Evolutionary conservation across 2,797 vertebrate species (phyloP).

Genomic region (Thalassophryne amazonica): DNA sequence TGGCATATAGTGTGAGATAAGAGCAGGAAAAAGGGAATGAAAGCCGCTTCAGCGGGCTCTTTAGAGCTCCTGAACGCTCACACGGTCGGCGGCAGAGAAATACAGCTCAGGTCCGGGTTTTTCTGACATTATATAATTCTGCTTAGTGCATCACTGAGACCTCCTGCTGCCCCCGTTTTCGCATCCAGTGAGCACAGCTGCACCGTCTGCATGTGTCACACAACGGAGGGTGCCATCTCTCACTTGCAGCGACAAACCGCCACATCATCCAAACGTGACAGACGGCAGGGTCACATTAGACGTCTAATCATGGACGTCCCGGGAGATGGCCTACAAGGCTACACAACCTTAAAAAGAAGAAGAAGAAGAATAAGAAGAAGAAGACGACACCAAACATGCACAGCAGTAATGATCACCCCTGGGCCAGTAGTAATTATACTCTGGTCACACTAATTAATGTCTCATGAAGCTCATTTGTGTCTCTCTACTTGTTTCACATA

Average conservation of each 20-base stretch:
- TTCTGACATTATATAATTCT: slow-evolving; percentile 27
- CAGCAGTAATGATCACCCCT: slow-evolving; percentile 50
- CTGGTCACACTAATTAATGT: slow-evolving; percentile 64
- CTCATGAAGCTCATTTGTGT: slow-evolving; percentile 25
- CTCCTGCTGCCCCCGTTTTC: slow-evolving; percentile 17
- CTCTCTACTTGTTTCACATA: slow-evolving; percentile 27
- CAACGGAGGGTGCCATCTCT: slow-evolving; percentile 7
- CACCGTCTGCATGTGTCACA: slow-evolving; percentile 4
- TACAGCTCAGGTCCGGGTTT: background rate
- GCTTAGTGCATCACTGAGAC: slow-evolving; percentile 13
- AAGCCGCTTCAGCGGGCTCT: slow-evolving; percentile 26
- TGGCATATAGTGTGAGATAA: slow-evolving; percentile 9
- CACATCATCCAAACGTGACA: slow-evolving; percentile 1
- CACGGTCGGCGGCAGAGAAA: slow-evolving; percentile 4
- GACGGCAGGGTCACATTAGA: slow-evolving; percentile 20
- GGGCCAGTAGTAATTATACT: slow-evolving; percentile 60
- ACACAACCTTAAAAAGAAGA: background rate
- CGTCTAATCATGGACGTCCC: slow-evolving; percentile 34
- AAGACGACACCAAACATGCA: slow-evolving; percentile 2
- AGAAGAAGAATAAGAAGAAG: too few relatives aligned
- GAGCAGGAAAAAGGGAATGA: slow-evolving; percentile 4
- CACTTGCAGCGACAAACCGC: slow-evolving; percentile 11
- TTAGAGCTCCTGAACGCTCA: slow-evolving; percentile 19
- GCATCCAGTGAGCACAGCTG: slow-evolving; percentile 7
- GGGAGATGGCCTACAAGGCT: slow-evolving; percentile 24